Base-by-base conservation (phyloP, 2,888 invertebrate genomes). In the Minunthozetes semirufus region DNA sequence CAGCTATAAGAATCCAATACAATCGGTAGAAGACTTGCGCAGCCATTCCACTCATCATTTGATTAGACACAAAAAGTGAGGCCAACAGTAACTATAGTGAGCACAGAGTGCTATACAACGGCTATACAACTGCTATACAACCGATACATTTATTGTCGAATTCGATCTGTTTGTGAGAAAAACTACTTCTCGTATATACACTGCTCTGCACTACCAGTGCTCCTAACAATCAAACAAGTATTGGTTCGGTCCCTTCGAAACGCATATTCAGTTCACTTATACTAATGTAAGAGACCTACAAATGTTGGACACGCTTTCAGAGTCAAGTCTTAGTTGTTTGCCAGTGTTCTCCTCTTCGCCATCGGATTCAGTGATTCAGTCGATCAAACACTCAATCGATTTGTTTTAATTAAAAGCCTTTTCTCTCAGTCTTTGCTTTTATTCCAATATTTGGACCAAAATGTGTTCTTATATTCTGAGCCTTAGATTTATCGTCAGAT, bases 311-410 rank as follows among this genome's bases (percentile, higher is more conserved):
- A 56, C 56, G 56, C 22, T 56, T 56, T 25, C 56, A 56, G 56
- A 56, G 19, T 25, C n/a, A 53, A 53, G 19, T 19, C 53, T 53
- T 19, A 56, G 8, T 42, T 42, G 1, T 42, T 13, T 42, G 42
- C 9, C 13, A 42, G 42, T 42, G 42, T 56, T 22, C 5, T 4
- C 13, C 56, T 22, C 22, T 56, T n/a, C 11, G 50, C n/a, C 25
- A 22, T 22, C n/a, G 19, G 56, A 56, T 56, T 56, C 19, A 56
- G 22, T 56, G 56, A 56, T 56, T 56, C 19, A 56, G 22, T 56
- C 56, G 25, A 56, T 56, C 56, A 56, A 56, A 56, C 25, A 25
- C n/a, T n/a, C n/a, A 56, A 56, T 56, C 56, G 56, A 56, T 56
- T 56, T 25, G 19, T 56, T 56, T 56, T 56, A 56, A 56, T 56